Conservation (phyloP, 2,113 vertebrate species). For the Campylomormyrus tamandua region DNA sequence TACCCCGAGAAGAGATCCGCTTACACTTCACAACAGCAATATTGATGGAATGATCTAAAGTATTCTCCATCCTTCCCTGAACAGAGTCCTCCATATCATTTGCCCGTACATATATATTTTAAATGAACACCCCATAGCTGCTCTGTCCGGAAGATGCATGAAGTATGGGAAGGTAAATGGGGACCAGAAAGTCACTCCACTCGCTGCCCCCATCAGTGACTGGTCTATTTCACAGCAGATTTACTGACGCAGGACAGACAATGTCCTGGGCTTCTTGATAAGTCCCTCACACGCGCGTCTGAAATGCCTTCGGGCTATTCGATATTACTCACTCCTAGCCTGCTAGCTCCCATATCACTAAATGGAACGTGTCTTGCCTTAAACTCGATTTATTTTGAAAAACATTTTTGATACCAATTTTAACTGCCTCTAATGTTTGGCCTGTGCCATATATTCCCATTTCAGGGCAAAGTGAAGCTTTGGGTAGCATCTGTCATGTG, state of each 20-base stretch:
- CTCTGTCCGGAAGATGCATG: not conserved
- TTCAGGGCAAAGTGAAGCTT: not conserved
- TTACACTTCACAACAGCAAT: not conserved
- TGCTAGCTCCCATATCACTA: not conserved
- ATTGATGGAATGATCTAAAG: not conserved
- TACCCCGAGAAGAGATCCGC: not conserved
- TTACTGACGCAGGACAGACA: not conserved
- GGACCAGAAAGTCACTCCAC: not conserved
- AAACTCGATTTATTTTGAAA: not conserved
- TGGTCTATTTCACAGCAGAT: not conserved
- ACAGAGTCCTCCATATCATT: not conserved
- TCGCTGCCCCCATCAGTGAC: not conserved
- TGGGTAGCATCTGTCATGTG: not conserved
- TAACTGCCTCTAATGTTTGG: not conserved
- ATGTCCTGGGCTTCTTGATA: not conserved
- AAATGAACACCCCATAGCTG: not conserved
- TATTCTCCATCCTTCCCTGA: not conserved
- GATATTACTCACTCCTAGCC: not conserved
- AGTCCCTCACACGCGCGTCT: not conserved
- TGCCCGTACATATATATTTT: not conserved
- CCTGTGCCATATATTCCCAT: not conserved
- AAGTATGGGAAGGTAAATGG: not conserved
- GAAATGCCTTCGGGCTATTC: not conserved
- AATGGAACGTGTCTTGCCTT: not conserved
- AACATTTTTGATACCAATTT: not conserved